phyloP scores from a whole-genome alignment of 30 jellyfish, hydroid and myxozoan species.

The Cassiopea xamachana region DNA sequence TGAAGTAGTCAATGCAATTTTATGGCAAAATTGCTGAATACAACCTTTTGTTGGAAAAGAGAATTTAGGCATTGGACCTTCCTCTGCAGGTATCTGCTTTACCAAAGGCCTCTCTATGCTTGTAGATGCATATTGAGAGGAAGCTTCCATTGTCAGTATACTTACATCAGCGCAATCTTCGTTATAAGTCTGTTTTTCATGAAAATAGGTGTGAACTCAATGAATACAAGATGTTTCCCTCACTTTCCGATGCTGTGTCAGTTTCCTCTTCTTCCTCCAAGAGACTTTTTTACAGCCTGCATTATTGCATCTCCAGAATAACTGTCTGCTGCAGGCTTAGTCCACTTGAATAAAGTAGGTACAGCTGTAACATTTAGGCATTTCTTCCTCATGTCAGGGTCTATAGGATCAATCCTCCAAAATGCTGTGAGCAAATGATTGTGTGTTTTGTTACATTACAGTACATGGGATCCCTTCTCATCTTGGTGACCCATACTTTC shows the following conservation, averaged over 20 bases:
- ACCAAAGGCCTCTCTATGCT: too few relatives aligned
- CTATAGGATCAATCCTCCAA: not conserved
- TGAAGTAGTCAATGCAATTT: not conserved
- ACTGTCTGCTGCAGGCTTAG: not conserved
- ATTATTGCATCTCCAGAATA: slow-evolving; percentile 1
- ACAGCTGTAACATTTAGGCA: slow-evolving; percentile 11
- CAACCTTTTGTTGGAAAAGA: not conserved
- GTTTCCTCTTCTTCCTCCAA: not conserved
- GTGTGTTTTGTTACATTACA: slow-evolving; percentile 1
- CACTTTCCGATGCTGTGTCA: slow-evolving; percentile 12
- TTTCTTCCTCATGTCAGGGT: not conserved
- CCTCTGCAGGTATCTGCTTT: too few relatives aligned
- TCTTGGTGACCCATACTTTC: not conserved
- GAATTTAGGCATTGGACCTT: too few relatives aligned
- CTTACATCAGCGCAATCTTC: not conserved
- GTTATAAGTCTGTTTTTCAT: not conserved
- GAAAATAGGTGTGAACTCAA: not conserved
- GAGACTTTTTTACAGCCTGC: slow-evolving; percentile 6
- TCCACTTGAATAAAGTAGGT: slow-evolving; percentile 11
- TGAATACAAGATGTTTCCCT: not conserved
- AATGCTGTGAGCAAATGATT: not conserved
- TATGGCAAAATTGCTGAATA: not conserved
- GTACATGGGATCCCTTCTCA: slow-evolving; percentile 5
- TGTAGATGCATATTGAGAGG: too few relatives aligned
- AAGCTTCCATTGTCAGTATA: too few relatives aligned